Evolutionary conservation across 2,113 vertebrate species (phyloP).

Genomic region (Cephalopholis sonnerati): DNA sequence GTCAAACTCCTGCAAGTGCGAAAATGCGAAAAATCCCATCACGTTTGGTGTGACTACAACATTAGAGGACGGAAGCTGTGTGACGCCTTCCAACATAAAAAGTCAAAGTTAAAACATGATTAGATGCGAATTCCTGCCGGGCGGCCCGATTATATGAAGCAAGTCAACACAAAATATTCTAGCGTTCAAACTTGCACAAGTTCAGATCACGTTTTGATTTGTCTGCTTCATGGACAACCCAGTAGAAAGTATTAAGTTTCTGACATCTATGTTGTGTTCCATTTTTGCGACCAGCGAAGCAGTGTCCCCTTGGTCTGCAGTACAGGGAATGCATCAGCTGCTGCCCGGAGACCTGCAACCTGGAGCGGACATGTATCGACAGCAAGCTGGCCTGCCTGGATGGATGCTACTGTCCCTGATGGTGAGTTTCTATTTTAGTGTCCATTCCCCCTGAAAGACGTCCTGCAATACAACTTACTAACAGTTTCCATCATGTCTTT

Average conservation of each 20-base stretch:
- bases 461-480: background rate
- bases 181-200: too few species aligned
- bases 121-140: too few species aligned
- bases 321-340: constrained; percentile 94
- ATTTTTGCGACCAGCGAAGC: constrained; percentile 75
- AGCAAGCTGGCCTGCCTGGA: constrained; percentile 95
- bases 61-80: too few species aligned
- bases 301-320: constrained; percentile 86
- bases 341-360: constrained; percentile 91
- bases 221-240: too few species aligned
- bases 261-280: constrained; percentile 4
- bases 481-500: background rate
- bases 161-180: too few species aligned
- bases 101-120: too few species aligned
- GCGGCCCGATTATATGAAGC: too few species aligned
- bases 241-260: background rate
- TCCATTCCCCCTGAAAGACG: rapidly evolving
- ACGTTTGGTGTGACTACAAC: too few species aligned
- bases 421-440: constrained; percentile 75
- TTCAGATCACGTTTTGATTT: too few species aligned
- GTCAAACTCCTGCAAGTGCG: too few species aligned
- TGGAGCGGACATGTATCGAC: constrained; percentile 88
- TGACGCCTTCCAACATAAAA: too few species aligned
- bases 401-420: constrained; percentile 94
- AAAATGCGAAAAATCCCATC: too few species aligned